Percentiles rank a stretch among this genome's conserved stretches.
Conservation (phyloP, 1,140 invertebrate species). For the Xylocopa sonorina region DNA sequence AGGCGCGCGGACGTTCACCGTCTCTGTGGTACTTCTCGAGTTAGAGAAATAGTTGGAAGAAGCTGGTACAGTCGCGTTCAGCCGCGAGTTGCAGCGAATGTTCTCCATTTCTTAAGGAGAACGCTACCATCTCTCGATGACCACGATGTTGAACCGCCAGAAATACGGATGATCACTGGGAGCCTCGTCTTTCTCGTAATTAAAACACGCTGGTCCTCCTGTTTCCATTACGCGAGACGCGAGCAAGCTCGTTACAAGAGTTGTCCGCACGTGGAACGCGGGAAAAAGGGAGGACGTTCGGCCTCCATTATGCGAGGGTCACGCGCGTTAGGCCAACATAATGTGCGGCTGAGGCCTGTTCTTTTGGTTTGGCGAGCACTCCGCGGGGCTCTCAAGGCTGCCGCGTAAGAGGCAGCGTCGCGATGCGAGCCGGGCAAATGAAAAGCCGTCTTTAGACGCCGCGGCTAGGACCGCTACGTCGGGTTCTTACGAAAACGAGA, state of each 20-base stretch:
- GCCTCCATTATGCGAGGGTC: constrained; percentile 57
- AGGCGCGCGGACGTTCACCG: neutral
- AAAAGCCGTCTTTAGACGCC: constrained; percentile 42
- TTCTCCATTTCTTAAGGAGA: neutral
- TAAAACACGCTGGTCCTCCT: constrained; percentile 30
- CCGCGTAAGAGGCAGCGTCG: constrained; percentile 22
- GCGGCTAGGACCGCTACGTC: constrained; percentile 19
- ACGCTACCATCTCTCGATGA: neutral
- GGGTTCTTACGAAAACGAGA: constrained; percentile 48
- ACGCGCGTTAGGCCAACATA: constrained; percentile 63
- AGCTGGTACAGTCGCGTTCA: no score
- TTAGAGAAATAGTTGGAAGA: no score
- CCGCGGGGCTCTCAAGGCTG: constrained; percentile 31
- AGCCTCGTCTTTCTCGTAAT: constrained; percentile 31
- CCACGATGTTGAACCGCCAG: neutral
- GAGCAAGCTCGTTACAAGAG: constrained; percentile 51
- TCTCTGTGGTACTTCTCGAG: no score
- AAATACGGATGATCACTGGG: neutral
- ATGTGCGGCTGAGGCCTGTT: constrained; percentile 47
- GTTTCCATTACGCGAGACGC: constrained; percentile 4
- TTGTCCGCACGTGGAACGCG: constrained; percentile 34
- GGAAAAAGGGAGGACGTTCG: constrained; percentile 29
- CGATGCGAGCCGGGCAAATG: constrained; percentile 29
- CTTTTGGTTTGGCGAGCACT: constrained; percentile 34
- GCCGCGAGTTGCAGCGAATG: no score